Evolutionary conservation across 2,113 vertebrate species (phyloP), one percentile per base, ranked within the genome.

Genomic region (Pipa parva): DNA sequence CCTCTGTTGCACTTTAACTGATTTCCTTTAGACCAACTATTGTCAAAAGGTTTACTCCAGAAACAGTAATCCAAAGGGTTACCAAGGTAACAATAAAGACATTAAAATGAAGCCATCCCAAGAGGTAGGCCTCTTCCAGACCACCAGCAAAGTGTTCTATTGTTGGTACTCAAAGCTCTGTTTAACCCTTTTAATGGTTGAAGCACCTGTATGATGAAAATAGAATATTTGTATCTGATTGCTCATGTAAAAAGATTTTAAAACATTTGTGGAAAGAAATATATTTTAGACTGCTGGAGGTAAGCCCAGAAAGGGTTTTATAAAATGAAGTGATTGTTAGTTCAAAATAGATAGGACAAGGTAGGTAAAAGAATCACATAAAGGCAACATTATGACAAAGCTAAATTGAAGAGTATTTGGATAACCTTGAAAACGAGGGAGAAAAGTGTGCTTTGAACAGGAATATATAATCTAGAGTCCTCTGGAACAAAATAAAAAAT

Each of bases 71-170:
- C 77, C 79, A 63, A 84, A 78, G 71, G 74, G 75, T 84, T 85
- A 75, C 81, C 73, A 81, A 56, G 77, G 78, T 81, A 80, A 86
- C 78, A 65, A 77, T 77, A 76, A 80, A 80, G 75, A 74, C 77
- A 80, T 80, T 77, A 81, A 80, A 77, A 76, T 63, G 64, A 71
- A 78, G 71, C 20, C 64, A 64, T 48, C 71, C 64, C 56, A 57
- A 55, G 48, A 45, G 59, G 18, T 64, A 60, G 72, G 13, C 60
- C 72, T 26, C 55, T 25, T 18, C 45, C 12, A 9, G 57, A 24
- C 36, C 57, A 49, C 46, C 37, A n/a, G n/a, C 24, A 28, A 33
- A 6, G 31, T 12, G 31, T 6, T 33, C 6, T 33, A 33, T 33
- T 33, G 31, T 33, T 6, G 31, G 6, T 33, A 33, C 6, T 33